Percentiles rank a stretch among this genome's conserved stretches.
phyloP scores from a whole-genome alignment of 1,140 invertebrate species.

The Tachypleus tridentatus region DNA sequence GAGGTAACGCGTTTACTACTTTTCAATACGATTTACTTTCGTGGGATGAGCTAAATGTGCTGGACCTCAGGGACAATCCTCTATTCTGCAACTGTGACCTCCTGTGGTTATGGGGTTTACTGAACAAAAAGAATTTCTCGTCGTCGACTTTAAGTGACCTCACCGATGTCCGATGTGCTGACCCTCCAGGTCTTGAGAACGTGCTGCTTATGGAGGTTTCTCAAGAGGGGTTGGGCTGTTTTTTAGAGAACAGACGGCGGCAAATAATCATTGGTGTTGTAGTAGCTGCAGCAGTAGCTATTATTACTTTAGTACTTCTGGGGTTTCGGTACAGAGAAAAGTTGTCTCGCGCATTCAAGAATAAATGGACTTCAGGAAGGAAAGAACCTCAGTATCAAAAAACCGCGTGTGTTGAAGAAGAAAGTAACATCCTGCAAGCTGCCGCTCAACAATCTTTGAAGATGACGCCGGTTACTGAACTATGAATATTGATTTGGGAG shows the following conservation, averaged over 20 bases:
- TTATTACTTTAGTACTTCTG: conserved; percentile 53
- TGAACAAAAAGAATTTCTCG: conserved; percentile 11
- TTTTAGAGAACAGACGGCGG: conserved; percentile 55
- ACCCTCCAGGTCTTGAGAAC: conserved; percentile 54
- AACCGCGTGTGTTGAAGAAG: conserved; percentile 62
- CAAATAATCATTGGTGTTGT: conserved; percentile 62
- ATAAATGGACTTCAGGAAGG: conserved; percentile 54
- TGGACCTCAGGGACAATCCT: conserved; percentile 71
- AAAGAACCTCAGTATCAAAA: conserved; percentile 80
- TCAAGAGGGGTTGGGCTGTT: conserved; percentile 64
- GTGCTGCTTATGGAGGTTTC: conserved; percentile 51
- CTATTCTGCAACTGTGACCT: conserved; percentile 65
- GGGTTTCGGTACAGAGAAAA: conserved; percentile 60
- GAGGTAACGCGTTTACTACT: conserved; percentile 60
- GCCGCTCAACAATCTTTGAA: conserved; percentile 46
- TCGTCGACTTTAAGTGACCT: conserved; percentile 9
- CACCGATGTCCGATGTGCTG: conserved; percentile 49
- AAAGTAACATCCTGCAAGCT: conserved; percentile 55
- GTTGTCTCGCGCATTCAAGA: conserved; percentile 38
- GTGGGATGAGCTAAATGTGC: conserved; percentile 57
- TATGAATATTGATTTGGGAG: conserved; percentile 38
- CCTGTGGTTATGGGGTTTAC: conserved; percentile 60
- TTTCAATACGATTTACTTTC: conserved; percentile 58
- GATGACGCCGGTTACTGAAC: conserved; percentile 75
- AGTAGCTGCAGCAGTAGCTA: conserved; percentile 49